phyloP scores from a whole-genome alignment of 2,113 vertebrate genomes.

The Cisticola juncidis region DNA sequence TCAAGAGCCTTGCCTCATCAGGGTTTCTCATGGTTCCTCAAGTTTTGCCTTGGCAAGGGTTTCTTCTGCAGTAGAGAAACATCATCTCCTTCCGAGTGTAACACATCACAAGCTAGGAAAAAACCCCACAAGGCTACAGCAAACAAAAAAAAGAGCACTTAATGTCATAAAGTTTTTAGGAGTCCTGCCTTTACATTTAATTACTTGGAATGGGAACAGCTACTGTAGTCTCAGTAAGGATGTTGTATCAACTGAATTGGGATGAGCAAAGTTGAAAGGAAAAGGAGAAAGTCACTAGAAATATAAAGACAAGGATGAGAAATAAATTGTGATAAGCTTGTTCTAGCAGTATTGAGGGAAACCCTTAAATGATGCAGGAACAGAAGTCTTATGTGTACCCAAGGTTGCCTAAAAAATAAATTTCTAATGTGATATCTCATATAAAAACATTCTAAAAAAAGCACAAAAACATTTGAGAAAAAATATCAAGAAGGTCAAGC shows the following conservation, averaged over 20 bases:
- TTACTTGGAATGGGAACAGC: background rate
- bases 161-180: background rate
- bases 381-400: background rate
- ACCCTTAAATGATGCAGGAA: background rate
- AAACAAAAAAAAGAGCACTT: background rate
- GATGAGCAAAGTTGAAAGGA: background rate
- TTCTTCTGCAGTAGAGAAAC: background rate
- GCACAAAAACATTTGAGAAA: background rate
- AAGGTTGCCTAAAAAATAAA: background rate
- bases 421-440: background rate
- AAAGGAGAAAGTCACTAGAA: background rate
- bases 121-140: background rate
- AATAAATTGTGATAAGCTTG: background rate
- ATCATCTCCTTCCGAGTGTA: background rate
- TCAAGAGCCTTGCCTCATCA: background rate
- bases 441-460: background rate
- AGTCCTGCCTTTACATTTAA: background rate
- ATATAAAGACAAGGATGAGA: background rate
- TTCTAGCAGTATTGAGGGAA: background rate
- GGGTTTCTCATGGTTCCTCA: background rate
- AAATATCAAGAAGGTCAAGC: background rate
- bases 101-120: background rate
- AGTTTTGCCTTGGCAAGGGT: background rate
- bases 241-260: background rate
- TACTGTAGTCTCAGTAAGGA: background rate